Base-by-base conservation (phyloP, 2,797 vertebrate genomes). In the Cetoscarus ocellatus region DNA sequence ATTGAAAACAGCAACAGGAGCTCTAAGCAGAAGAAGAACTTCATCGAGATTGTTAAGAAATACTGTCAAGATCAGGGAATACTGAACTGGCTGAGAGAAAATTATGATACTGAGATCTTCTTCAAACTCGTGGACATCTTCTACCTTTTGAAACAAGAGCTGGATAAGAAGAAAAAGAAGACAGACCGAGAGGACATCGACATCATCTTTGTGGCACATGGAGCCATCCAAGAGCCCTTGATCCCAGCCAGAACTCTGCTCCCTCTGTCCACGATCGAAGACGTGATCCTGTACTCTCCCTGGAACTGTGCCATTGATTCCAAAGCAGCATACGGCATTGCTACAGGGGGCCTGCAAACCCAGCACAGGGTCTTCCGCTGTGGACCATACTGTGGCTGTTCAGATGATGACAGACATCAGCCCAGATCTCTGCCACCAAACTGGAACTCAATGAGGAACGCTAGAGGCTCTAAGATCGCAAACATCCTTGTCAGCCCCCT, bases 191-290 rank as follows among this genome's bases (percentile, higher is more conserved):
- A 19, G 51, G 4, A 53, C 7, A 53, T 53, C 51, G 27, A 53
- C 51, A 53, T 53, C 27, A 53, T 53, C 27, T 53, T 53, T 36
- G 34, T 36, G 13, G 51, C 51, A 15, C 51, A 53, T 36, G 51
- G 51, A 53, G 8, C 7, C 7, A 53, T 53, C 15, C 13, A 36
- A 5, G 51, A 53, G 13, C 51, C 34, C 34, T 8, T 53, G 51
- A 53, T 53, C 27, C 0, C 13, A 9, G 51, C 51, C 51, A 53
- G 13, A 7, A 0, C 0, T 5, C 51, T 53, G 13, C 51, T 53
- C 27, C 2, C 27, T 27, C 27, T 27, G 27, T 4, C 27, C 27
- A 27, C 27, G 27, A 27, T 27, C 27, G 27, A 27, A 27, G 27
- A 27, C 27, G 27, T 27, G 27, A 27, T 27, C 27, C 27, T 27